Evolutionary conservation across 2,797 vertebrate species (phyloP), one percentile per base, ranked within the genome.

Genomic region (Sternotherus odoratus): DNA sequence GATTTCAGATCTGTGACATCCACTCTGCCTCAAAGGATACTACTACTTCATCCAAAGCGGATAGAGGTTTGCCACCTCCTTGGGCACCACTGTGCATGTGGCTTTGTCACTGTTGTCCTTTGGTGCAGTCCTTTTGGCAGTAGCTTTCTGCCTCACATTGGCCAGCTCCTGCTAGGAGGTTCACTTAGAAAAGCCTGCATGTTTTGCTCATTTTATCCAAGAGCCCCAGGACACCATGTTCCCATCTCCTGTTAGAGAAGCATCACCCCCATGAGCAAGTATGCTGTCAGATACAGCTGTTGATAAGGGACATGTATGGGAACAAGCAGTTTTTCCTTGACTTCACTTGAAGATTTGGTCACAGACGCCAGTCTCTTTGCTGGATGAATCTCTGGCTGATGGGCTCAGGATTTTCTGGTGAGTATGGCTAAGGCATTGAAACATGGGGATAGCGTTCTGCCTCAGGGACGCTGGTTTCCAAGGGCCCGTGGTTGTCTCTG

Each of bases 321-420:
- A 74, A 79, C 85, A 57, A 54, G 85, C 39, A 79, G 33, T 49
- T 86, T 46, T 91, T 88, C 17, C 12, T 54, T 78, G 48, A 69
- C 60, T 92, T 77, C n/a, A 82, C 5, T 72, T 92, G 74, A 24
- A 54, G 49, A 5, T 69, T 15, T 72, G 81, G 51, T 69, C 83
- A 56, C 90, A 90, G 26, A 79, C 87, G 10, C 19, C 26, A 86
- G 57, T 93, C 30, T 91, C 12, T 88, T 49, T 95, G 12, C 33
- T 75, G 72, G 11, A 17, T 69, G 43, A 75, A 23, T 83, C 54
- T 79, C 72, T 79, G 36, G 16, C 33, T 66, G 69, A 72, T 87
- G 84, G 77, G 13, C 21, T 69, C 10, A 82, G 39, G 49, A 39
- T 75, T 74, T 94, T 88, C 78, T 77, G 21, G 28, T 7, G 54